Percentiles rank a stretch among this genome's conserved stretches.
Evolutionary conservation across 2,888 invertebrate genomes (phyloP).

Genomic region (Phymatocera aterrima): DNA sequence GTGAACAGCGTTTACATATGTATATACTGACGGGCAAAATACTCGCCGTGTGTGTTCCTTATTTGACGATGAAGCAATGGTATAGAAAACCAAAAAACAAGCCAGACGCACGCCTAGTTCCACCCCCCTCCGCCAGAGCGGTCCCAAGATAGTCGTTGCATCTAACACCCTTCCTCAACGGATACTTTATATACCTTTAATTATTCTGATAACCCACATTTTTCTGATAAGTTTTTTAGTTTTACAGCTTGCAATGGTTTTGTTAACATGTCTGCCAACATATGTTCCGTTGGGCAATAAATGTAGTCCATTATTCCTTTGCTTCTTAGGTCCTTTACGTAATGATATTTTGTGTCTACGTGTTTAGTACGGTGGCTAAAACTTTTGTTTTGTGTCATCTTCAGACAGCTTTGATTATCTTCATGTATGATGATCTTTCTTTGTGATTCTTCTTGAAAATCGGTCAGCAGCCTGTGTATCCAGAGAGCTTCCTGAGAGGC

Average conservation of each 20-base stretch:
- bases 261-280: constrained; percentile 58
- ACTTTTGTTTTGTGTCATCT: constrained; percentile 52
- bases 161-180: constrained; percentile 27
- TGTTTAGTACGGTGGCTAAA: constrained; percentile 57
- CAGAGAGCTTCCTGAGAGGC: constrained; percentile 56
- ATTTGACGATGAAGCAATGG: too few species aligned
- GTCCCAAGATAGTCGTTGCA: too few species aligned
- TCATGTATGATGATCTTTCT: constrained; percentile 53
- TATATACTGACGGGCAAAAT: too few species aligned
- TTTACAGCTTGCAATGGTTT: constrained; percentile 56
- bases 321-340: constrained; percentile 45
- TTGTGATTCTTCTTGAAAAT: constrained; percentile 49
- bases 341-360: constrained; percentile 52
- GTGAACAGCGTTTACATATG: too few species aligned
- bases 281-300: constrained; percentile 59
- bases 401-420: constrained; percentile 61
- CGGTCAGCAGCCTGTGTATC: constrained; percentile 52
- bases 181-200: too few species aligned
- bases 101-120: too few species aligned
- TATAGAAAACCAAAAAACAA: too few species aligned
- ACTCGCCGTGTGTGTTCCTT: too few species aligned
- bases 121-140: too few species aligned
- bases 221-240: constrained; percentile 25
- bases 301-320: constrained; percentile 49
- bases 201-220: constrained; percentile 7